Percentiles rank a stretch among this genome's conserved stretches.
Conservation (phyloP, 2,797 vertebrate species). For the Netta rufina region DNA sequence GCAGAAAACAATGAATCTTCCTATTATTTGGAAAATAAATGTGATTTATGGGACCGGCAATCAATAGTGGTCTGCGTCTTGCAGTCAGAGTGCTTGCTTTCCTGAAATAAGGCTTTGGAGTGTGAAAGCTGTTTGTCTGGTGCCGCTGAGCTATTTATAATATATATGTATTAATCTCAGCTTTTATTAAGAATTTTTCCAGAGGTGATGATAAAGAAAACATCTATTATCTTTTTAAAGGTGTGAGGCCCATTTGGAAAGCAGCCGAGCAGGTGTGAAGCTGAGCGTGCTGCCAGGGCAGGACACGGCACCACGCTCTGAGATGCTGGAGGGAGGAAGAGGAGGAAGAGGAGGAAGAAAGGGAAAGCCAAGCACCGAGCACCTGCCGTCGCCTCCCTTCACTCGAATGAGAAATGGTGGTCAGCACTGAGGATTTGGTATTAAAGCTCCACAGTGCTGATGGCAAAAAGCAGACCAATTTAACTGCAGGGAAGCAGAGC, state of each 20-base stretch:
- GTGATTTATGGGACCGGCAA: conserved; percentile 25
- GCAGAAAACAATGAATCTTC: conserved; percentile 49
- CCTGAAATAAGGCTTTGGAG: conserved; percentile 6
- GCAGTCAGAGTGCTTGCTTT: background rate
- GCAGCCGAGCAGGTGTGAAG: background rate
- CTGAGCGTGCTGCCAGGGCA: background rate
- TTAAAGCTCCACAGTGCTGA: background rate
- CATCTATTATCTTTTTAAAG: background rate
- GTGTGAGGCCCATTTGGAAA: background rate
- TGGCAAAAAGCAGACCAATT: background rate
- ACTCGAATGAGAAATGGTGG: background rate
- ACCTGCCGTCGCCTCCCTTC: background rate
- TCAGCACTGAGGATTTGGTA: background rate
- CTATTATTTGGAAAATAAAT: conserved; percentile 48
- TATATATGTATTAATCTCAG: background rate
- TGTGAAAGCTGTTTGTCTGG: conserved; percentile 25
- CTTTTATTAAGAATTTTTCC: background rate
- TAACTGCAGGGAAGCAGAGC: background rate
- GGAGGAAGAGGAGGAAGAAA: background rate
- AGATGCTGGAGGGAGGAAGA: background rate
- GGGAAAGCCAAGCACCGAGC: background rate
- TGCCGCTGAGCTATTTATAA: background rate
- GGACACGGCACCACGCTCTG: background rate
- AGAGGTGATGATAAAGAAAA: background rate
- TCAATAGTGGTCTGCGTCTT: background rate